Evolutionary conservation across 2,888 invertebrate species (phyloP), one percentile per base, ranked within the genome.

Genomic region (Drosophila robusta): DNA sequence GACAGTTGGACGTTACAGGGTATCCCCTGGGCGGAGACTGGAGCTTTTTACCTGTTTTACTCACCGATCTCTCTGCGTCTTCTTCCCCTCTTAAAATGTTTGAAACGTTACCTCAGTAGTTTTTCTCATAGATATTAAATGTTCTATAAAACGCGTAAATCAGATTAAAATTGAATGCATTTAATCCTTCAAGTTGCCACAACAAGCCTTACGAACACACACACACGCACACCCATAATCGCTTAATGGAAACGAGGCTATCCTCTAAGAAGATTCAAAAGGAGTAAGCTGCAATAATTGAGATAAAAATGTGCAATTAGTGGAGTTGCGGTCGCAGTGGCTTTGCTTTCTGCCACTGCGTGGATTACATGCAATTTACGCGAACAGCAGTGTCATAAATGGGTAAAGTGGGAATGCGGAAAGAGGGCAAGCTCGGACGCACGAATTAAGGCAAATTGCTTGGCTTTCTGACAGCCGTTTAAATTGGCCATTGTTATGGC

Each of bases 281-380:
- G 52, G 14, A 57, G 45, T 82, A 88, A 83, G 77, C 86, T 75
- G 83, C 70, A 88, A 74, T 88, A 83, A 88, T 82, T 85, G 86
- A 63, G 86, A 75, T 79, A 74, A 88, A 88, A 86, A 82, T 86
- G 71, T 62, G 88, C 80, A 83, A 83, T 88, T 83, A 83, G 87
- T 72, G 64, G 69, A 60, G 68, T 63, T 61, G 52, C 39, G 49
- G 62, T 66, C 62, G 62, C 64, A 67, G 61, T 74, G 49, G 63
- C 57, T 66, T 67, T 57, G 50, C 57, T 64, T 60, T 44, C 34
- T 26, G 56, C 51, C 62, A 66, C 67, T 61, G 63, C 54, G 58
- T 47, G 64, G 82, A 82, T 81, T 81, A 70, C 73, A 74, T 58
- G 76, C 83, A 76, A 82, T 85, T 83, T 86, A 82, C 70, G 75